Conservation (phyloP, 2,113 vertebrate genomes). For the Eublepharis macularius region DNA sequence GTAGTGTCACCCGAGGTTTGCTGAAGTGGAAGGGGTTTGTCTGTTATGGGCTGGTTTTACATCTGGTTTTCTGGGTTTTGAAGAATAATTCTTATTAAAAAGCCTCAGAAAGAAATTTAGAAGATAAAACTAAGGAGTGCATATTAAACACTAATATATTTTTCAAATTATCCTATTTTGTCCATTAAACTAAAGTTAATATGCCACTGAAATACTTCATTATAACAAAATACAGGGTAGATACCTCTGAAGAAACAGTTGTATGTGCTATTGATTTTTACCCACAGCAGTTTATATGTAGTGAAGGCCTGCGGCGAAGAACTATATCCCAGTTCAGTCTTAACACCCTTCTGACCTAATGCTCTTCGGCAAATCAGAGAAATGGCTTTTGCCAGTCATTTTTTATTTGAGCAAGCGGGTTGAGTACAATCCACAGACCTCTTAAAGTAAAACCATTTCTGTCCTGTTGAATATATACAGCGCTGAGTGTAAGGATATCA, state of each 20-base stretch:
- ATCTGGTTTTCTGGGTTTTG: conserved; percentile 18
- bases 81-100: neutral
- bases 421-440: conserved; percentile 10
- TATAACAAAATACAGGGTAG: conserved; percentile 16
- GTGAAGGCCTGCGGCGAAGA: neutral
- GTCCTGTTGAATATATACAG: neutral
- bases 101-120: neutral
- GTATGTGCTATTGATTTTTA: conserved; percentile 20
- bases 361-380: neutral
- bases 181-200: neutral
- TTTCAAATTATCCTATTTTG: conserved; percentile 33
- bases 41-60: neutral
- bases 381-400: neutral
- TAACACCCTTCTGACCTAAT: neutral
- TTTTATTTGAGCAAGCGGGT: conserved; percentile 39
- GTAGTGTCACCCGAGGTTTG: neutral
- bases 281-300: conserved; percentile 11
- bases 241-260: conserved; percentile 51
- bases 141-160: conserved; percentile 2
- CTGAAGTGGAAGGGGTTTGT: neutral
- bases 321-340: neutral
- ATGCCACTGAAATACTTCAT: conserved; percentile 25
- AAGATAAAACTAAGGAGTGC: neutral
- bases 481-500: neutral
- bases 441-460: neutral